Conservation (phyloP, 2,113 vertebrate species). For the Halcyon senegalensis region DNA sequence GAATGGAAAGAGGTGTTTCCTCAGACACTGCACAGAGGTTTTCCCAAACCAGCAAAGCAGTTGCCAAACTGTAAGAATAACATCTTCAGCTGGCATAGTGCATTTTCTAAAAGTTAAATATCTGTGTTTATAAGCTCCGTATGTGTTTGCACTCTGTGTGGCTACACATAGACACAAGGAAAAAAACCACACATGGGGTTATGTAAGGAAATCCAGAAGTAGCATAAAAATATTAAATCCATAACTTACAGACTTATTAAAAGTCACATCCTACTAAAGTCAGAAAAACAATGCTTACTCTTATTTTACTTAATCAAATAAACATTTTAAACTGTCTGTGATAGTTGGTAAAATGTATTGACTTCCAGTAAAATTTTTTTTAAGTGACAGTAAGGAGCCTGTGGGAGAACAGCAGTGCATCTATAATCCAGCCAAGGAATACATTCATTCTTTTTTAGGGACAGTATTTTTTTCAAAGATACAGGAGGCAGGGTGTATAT, state of each 20-base stretch:
- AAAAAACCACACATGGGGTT: neutral
- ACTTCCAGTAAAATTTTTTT: neutral
- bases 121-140: neutral
- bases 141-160: neutral
- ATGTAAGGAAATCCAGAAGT: neutral
- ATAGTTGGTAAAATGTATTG: neutral
- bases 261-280: neutral
- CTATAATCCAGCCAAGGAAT: neutral
- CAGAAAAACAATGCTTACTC: neutral
- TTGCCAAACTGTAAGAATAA: neutral
- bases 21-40: neutral
- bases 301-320: neutral
- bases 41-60: neutral
- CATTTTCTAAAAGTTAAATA: neutral
- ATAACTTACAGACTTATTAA: neutral
- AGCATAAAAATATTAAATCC: neutral
- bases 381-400: neutral
- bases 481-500: neutral
- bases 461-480: neutral
- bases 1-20: neutral
- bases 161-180: neutral
- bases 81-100: neutral
- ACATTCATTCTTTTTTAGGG: neutral
- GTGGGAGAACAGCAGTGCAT: neutral
- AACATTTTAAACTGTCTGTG: neutral